These are phyloP conservation scores for Protodeltote pygarga DNA, from an alignment of 2,888 invertebrate species.

Conservation along the genomic window DNA sequence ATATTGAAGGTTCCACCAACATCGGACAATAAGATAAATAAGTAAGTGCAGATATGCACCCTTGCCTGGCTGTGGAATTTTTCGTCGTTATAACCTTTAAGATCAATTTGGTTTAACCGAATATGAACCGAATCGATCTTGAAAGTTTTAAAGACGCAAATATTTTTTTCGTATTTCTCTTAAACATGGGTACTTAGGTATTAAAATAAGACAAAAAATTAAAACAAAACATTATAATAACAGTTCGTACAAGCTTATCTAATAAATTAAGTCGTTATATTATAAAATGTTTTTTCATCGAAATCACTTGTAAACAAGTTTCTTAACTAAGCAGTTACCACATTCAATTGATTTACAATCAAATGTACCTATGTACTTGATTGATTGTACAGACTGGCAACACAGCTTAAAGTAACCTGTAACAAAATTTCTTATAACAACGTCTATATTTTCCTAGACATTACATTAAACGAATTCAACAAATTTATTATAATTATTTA, in stretches of 20 bases:
- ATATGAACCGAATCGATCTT: too few relatives aligned
- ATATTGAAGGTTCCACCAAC: too few relatives aligned
- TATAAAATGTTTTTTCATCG: conserved; percentile 13
- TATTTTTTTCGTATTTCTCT: too few relatives aligned
- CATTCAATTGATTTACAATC: neutral
- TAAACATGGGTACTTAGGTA: neutral
- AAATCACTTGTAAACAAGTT: conserved; percentile 2
- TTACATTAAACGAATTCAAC: neutral
- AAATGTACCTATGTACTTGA: neutral
- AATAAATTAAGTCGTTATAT: conserved; percentile 36
- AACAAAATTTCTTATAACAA: conserved; percentile 7
- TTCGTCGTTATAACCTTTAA: too few relatives aligned
- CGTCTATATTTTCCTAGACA: too few relatives aligned
- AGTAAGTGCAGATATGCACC: too few relatives aligned
- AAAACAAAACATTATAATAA: conserved; percentile 62
- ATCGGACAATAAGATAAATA: too few relatives aligned
- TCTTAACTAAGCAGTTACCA: conserved; percentile 4
- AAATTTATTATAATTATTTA: neutral
- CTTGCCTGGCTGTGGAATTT: too few relatives aligned
- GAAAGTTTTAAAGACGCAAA: too few relatives aligned
- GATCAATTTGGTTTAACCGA: too few relatives aligned
- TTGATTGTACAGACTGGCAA: conserved; percentile 7
- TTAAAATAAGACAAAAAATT: conserved; percentile 35
- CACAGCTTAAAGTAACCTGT: neutral
- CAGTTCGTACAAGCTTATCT: conserved; percentile 50